Conservation (phyloP, 2,797 vertebrate genomes). For the Neostethus bicornis region DNA sequence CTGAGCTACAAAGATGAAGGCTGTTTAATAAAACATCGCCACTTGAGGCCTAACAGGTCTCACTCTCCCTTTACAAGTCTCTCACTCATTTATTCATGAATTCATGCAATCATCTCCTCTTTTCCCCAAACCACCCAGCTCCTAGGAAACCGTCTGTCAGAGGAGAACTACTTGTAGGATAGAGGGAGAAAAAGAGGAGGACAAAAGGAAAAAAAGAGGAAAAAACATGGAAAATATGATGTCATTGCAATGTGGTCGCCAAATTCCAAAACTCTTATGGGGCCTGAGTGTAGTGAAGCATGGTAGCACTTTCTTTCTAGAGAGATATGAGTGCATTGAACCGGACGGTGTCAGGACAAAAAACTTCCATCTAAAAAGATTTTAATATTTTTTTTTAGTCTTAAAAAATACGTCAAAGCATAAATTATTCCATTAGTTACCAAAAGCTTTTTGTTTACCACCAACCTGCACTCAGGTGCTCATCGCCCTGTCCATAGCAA, state of each 20-base stretch:
- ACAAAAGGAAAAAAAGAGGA: conserved; percentile 12
- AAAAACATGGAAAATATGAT: conserved; percentile 40
- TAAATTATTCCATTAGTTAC: not conserved
- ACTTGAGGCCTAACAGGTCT: conserved; percentile 71
- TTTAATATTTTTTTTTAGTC: conserved; percentile 8
- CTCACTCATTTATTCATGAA: conserved; percentile 77
- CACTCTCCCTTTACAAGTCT: conserved; percentile 64
- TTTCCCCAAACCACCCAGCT: conserved; percentile 62
- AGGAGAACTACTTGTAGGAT: conserved; percentile 29
- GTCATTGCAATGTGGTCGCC: conserved; percentile 61
- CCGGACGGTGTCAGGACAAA: conserved; percentile 41
- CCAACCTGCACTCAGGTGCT: conserved; percentile 9
- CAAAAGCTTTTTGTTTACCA: not conserved
- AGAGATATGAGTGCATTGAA: conserved; percentile 50
- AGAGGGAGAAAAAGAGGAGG: conserved; percentile 18
- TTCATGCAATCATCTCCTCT: conserved; percentile 76
- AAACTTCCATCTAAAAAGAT: conserved; percentile 62
- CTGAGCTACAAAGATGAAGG: conserved; percentile 54
- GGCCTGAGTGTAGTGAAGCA: conserved; percentile 47
- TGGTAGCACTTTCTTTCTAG: conserved; percentile 63
- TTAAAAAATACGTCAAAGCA: not conserved
- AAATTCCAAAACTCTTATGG: conserved; percentile 55
- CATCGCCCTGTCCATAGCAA: conserved; percentile 27
- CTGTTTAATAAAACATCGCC: conserved; percentile 80
- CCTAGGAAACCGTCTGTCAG: conserved; percentile 67